Base-by-base conservation (phyloP, 2,797 vertebrate genomes). In the Gallirallus australis region DNA sequence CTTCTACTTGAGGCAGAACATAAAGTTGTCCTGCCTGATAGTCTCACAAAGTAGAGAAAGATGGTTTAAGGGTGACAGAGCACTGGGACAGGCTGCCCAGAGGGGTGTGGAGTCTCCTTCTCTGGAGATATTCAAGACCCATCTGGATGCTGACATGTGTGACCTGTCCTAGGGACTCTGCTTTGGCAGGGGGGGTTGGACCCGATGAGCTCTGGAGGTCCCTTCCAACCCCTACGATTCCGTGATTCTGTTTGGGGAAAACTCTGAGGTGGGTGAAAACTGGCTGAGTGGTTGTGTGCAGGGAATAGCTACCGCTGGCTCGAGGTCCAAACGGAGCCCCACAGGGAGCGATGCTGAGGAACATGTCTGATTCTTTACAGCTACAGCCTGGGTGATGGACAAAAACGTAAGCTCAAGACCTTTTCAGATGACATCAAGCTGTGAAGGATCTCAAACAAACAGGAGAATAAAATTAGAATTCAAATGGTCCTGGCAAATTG, bases 351-450 rank as follows among this genome's bases (percentile, higher is more conserved):
- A 48, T 13, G 77, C 11, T 15, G 50, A 78, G 33, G 13, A 57
- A 14, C 18, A 23, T 39, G 14, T 19, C 42, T 33, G 45, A 63
- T 65, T 42, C 52, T 54, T 31, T 54, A 9, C n/a, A 52, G 10
- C 16, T 18, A 9, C 48, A 50, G 53, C 52, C 66, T 28, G 27
- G 33, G 50, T 33, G 27, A 77, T 14, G 31, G 56, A 73, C 23
- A 48, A 50, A 35, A 88, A 61, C 1, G 12, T 15, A 17, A 12
- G 16, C 30, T 54, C 15, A 2, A 17, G 19, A 27, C 0, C 0
- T 52, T 82, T 81, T 59, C 78, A 76, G 65, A 57, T 31, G 39
- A 53, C 1, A 9, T 24, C 47, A 76, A 61, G 53, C 31, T 40
- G 53, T 64, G 37, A 78, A 54, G 21, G 40, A 65, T 19, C 12